Base-by-base conservation (phyloP, 2,113 vertebrate genomes). In the Muntiacus muntjak region DNA sequence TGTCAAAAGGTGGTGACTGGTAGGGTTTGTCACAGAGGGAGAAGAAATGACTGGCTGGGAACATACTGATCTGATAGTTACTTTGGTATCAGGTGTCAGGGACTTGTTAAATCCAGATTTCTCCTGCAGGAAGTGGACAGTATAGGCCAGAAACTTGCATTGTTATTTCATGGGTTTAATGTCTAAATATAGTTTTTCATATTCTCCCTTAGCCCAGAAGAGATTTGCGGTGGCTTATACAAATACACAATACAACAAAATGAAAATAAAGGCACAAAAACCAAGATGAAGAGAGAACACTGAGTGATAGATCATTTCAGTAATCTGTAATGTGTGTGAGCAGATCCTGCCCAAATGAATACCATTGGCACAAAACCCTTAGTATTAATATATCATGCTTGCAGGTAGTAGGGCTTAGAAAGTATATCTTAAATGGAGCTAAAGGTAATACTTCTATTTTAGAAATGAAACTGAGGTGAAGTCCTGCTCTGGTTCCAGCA, bases 111-210 rank as follows among this genome's bases (percentile, higher is more conserved):
- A 83, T 96, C 54, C 45, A 91, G 54, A 17, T 86, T 81, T 89
- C 64, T 87, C n/a, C 17, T 43, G 33, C 6, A 43, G 58, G 54
- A 93, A 91, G n/a, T 82, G 84, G 30, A 21, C 43, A 81, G 87
- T 71, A 55, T 43, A 71, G 90, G 28, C 43, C n/a, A 83, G 58
- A 83, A 9, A 16, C 54, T 83, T 94, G 43, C 89, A 92, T 55
- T 93, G 33, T 21, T 54, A 89, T 52, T 87, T 95, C 50, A 82
- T 92, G 79, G 64, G 36, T 79, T 93, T 94, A 33, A 87, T 92
- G 94, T 95, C 92, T 43, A 94, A 87, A 64, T 82, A 9, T 55
- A 25, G 79, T 92, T 47, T 97, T 91, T 43, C 28, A 10, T 87
- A 60, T 85, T 47, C 16, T n/a, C 30, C 50, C 71, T 81, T 57